Percentiles rank a stretch among this genome's conserved stretches.
These are phyloP conservation scores for Falco berigora DNA, from an alignment of 2,797 vertebrate genomes.

Conservation along the genomic window DNA sequence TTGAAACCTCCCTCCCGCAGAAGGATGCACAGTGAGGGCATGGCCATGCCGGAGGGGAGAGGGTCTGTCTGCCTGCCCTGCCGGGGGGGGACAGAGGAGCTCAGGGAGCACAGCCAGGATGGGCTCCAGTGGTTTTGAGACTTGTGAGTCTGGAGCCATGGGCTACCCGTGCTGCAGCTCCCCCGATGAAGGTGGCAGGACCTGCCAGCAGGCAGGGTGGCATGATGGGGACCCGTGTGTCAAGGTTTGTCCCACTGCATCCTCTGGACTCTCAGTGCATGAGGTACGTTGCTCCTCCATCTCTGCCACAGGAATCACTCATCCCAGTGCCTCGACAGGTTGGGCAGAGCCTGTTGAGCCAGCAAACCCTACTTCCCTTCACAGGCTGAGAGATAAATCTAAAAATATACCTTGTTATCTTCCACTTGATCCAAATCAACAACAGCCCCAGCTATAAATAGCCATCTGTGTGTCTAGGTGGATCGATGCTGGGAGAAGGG, in stretches of 20 bases:
- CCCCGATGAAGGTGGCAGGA: background rate
- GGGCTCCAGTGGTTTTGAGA: background rate
- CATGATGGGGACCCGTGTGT: rapidly evolving
- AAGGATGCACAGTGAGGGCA: background rate
- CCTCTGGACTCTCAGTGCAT: background rate
- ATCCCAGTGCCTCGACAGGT: background rate
- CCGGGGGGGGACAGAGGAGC: background rate
- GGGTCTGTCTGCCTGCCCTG: background rate
- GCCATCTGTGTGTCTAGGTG: background rate
- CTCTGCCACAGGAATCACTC: rapidly evolving
- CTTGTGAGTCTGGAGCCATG: background rate
- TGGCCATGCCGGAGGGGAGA: rapidly evolving
- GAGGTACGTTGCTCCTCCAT: background rate
- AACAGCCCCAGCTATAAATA: background rate
- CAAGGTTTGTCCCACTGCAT: background rate
- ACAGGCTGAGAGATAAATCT: background rate
- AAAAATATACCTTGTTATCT: conserved; percentile 40
- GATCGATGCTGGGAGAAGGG: background rate
- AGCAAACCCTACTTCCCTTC: background rate
- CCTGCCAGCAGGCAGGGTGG: background rate
- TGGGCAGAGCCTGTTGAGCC: background rate
- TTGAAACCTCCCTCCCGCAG: background rate
- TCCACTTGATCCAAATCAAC: background rate
- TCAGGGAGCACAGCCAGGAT: background rate
- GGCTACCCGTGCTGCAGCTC: background rate